Conservation (phyloP, 2,888 invertebrate genomes). For the Bembecia ichneumoniformis region DNA sequence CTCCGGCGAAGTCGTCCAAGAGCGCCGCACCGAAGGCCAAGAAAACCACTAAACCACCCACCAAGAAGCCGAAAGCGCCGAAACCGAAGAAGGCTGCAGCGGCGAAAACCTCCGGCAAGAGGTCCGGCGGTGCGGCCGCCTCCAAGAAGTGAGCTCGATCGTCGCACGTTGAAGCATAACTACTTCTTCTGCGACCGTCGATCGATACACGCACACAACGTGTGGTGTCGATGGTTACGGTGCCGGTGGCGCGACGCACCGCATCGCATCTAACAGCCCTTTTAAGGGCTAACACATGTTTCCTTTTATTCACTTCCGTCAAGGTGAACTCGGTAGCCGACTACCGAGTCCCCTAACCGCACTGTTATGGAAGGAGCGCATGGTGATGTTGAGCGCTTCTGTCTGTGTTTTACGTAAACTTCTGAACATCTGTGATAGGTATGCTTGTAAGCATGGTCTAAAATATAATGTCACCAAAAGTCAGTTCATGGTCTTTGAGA, state of each 20-base stretch:
- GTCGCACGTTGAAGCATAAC: background rate
- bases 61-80: constrained; percentile 43
- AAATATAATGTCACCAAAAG: too few relatives aligned
- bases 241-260: too few relatives aligned
- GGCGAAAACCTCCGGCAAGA: constrained; percentile 16
- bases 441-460: too few relatives aligned
- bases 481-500: too few relatives aligned
- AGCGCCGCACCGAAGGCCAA: constrained; percentile 31
- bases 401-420: too few relatives aligned
- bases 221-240: constrained; percentile 2
- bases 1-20: constrained; percentile 17
- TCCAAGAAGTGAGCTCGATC: constrained; percentile 16
- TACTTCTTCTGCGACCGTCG: constrained; percentile 1
- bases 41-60: constrained; percentile 35
- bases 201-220: too few relatives aligned
- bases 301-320: background rate
- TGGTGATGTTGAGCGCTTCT: too few relatives aligned
- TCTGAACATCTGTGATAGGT: too few relatives aligned
- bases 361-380: background rate
- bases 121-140: constrained; percentile 8
- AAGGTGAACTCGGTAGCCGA: constrained; percentile 6
- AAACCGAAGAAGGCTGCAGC: constrained; percentile 36
- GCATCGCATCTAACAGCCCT: constrained; percentile 12
- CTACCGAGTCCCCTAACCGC: too few relatives aligned
- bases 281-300: constrained; percentile 15